A percentile compares a stretch with the other conserved stretches of the same genome.
These are phyloP conservation scores for Sarcophaga caerulescens DNA, from an alignment of 2,888 invertebrate genomes.

Conservation along the genomic window DNA sequence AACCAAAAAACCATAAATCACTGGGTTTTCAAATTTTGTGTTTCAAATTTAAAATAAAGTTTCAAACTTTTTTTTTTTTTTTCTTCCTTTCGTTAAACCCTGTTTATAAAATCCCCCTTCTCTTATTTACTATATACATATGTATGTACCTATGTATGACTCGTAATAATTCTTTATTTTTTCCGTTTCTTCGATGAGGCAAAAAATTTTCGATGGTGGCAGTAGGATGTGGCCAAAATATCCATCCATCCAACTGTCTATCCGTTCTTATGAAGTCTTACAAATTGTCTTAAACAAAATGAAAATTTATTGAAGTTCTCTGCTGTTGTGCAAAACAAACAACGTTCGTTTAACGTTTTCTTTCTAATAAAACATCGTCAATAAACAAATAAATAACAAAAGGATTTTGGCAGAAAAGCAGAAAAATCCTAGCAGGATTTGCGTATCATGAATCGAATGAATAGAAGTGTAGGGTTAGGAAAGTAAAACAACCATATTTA, in stretches of 20 bases:
- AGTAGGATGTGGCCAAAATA: conserved; percentile 5
- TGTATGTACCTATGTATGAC: too few relatives aligned
- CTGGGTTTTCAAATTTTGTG: conserved; percentile 5
- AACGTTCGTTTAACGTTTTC: conserved; percentile 55
- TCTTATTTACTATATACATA: not conserved
- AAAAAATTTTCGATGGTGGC: not conserved
- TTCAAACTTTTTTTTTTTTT: not conserved
- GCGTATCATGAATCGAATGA: conserved; percentile 21
- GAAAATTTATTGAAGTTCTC: conserved; percentile 67
- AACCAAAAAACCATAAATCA: conserved; percentile 24
- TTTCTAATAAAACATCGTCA: conserved; percentile 37
- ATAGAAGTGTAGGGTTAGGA: not conserved
- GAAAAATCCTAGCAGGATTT: conserved; percentile 52
- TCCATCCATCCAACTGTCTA: not conserved
- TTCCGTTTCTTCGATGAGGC: not conserved
- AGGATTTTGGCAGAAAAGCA: conserved; percentile 55
- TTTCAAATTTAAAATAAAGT: conserved; percentile 38
- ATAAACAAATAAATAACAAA: conserved; percentile 61
- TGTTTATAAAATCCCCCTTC: not conserved
- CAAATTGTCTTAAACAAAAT: conserved; percentile 65
- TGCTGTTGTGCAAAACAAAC: conserved; percentile 44
- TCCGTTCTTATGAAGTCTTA: conserved; percentile 41
- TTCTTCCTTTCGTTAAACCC: not conserved
- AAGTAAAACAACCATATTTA: conserved; percentile 7
- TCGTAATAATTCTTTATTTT: not conserved